Percentiles rank a stretch among this genome's conserved stretches.
Evolutionary conservation across 2,113 vertebrate genomes (phyloP).

Genomic region (Prionailurus bengalensis): DNA sequence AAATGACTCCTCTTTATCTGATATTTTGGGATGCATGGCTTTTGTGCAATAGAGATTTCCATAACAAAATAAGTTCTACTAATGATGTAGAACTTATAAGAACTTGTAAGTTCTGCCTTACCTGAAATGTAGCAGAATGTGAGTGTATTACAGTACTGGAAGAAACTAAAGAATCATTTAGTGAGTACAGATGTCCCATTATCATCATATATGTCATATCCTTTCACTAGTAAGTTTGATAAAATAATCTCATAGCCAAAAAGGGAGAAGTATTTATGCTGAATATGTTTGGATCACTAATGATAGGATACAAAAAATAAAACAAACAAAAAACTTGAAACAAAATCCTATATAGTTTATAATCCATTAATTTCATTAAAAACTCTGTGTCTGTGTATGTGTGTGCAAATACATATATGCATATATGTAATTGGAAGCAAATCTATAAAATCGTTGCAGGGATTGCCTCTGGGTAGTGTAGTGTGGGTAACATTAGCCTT

Average conservation of each 20-base stretch:
- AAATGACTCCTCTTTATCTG: constrained; percentile 1
- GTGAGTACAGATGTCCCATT: neutral
- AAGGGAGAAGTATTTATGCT: constrained; percentile 7
- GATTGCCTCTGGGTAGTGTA: neutral
- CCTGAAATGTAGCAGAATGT: neutral
- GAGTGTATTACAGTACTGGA: neutral
- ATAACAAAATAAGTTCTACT: neutral
- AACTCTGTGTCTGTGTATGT: neutral
- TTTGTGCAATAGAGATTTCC: neutral
- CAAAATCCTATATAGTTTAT: neutral
- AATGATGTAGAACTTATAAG: neutral
- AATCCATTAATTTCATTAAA: neutral
- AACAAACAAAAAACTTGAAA: neutral
- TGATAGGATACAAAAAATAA: neutral
- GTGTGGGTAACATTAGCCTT: neutral
- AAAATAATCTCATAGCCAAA: constrained; percentile 18
- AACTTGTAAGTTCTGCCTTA: neutral
- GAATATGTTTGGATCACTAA: neutral
- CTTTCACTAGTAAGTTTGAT: constrained; percentile 23
- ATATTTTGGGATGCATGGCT: neutral
- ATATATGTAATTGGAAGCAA: neutral
- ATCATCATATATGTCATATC: neutral
- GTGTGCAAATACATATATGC: neutral
- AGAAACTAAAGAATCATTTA: neutral
- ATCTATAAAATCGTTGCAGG: constrained; percentile 5